A percentile compares a stretch with the other conserved stretches of the same genome.
Evolutionary conservation across 2,888 invertebrate species (phyloP).

Genomic region (Drosophila falleni): DNA sequence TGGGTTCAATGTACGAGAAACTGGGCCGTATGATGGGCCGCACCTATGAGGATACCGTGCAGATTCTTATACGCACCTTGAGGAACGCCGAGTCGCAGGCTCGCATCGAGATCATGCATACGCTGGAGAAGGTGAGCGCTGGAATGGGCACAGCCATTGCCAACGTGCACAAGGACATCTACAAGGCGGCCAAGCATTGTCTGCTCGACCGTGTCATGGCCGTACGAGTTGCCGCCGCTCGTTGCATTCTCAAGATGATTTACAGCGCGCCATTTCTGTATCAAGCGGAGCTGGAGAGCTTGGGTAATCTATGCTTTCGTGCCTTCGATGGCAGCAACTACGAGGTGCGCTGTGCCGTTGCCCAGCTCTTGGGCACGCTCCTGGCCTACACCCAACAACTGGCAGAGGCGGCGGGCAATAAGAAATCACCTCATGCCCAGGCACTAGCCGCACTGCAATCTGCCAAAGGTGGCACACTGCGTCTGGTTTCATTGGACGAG

Average conservation of each 20-base stretch:
- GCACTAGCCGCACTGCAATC: constrained; percentile 62
- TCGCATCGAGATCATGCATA: constrained; percentile 98
- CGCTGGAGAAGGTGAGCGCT: constrained; percentile 95
- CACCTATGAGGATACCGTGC: constrained; percentile 98
- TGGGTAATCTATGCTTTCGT: constrained; percentile 95
- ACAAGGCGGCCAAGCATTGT: constrained; percentile 94
- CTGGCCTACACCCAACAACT: constrained; percentile 90
- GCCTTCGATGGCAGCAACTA: constrained; percentile 97
- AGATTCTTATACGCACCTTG: constrained; percentile 94
- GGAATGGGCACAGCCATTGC: constrained; percentile 98
- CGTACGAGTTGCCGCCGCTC: constrained; percentile 96
- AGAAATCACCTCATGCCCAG: constrained; percentile 72
- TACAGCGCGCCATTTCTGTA: constrained; percentile 94
- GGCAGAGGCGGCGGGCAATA: constrained; percentile 86
- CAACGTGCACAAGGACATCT: constrained; percentile 94
- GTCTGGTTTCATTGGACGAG: constrained; percentile 93
- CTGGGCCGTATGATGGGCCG: constrained; percentile 99
- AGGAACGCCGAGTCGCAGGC: constrained; percentile 98
- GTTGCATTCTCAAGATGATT: constrained; percentile 95
- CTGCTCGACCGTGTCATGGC: constrained; percentile 96
- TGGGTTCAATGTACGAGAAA: constrained; percentile 99
- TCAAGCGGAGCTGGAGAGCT: constrained; percentile 95
- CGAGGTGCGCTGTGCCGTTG: constrained; percentile 96
- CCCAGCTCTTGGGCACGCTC: constrained; percentile 93
- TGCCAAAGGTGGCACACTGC: constrained; percentile 76